phyloP scores from a whole-genome alignment of 2,797 vertebrate genomes.

The Danio tinwini region DNA sequence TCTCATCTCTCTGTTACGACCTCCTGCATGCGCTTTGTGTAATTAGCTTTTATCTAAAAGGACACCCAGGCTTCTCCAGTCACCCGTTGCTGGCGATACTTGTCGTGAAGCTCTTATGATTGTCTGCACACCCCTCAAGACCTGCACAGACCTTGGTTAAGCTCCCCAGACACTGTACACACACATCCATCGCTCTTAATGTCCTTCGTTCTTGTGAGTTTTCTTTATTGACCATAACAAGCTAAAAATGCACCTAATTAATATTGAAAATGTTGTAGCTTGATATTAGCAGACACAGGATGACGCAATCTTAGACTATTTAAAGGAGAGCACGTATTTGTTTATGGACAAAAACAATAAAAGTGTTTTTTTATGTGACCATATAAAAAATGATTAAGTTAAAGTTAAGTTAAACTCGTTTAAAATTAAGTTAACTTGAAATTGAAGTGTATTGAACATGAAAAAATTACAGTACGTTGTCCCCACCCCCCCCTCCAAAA shows the following conservation, averaged over 20 bases:
- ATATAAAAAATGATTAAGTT: too few species aligned
- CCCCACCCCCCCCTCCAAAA: too few species aligned
- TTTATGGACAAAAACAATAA: background rate
- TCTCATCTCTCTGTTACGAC: slow-evolving; percentile 33
- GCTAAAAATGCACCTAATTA: background rate
- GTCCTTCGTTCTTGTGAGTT: slow-evolving; percentile 1
- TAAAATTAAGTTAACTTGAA: too few species aligned
- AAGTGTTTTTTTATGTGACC: too few species aligned
- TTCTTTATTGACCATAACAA: background rate
- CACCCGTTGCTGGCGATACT: slow-evolving; percentile 3
- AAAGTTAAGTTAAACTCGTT: too few species aligned
- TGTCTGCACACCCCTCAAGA: background rate
- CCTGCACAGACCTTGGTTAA: background rate
- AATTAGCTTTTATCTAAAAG: slow-evolving; percentile 45
- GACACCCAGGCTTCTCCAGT: slow-evolving; percentile 29
- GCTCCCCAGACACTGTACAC: background rate
- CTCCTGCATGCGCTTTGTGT: slow-evolving; percentile 30
- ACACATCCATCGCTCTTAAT: background rate
- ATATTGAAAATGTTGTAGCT: background rate
- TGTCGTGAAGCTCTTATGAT: background rate
- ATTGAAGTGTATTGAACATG: too few species aligned
- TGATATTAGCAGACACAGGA: background rate
- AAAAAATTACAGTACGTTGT: too few species aligned
- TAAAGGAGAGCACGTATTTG: background rate
- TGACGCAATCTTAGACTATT: background rate